Evolutionary conservation across 2,797 vertebrate genomes (phyloP).

Genomic region (Remorina albescens): DNA sequence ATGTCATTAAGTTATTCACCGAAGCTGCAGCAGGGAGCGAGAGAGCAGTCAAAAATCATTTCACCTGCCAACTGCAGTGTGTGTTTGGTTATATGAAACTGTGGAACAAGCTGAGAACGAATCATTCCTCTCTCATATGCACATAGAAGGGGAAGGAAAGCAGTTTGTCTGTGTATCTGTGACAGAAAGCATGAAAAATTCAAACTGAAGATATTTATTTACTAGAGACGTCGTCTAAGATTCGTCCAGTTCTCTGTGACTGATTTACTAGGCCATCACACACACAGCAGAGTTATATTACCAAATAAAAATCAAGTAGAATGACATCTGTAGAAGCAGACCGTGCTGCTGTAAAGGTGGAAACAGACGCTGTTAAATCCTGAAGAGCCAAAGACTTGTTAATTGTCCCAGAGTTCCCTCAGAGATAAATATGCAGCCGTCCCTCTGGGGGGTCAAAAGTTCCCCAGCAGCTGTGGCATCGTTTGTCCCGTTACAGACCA

Average conservation of each 20-base stretch:
- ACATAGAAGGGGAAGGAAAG: background rate
- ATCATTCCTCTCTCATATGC: background rate
- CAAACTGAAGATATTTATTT: background rate
- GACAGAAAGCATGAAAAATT: background rate
- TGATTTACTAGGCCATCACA: too few species aligned
- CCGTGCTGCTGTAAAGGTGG: too few species aligned
- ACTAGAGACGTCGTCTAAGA: background rate
- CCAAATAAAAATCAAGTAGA: too few species aligned
- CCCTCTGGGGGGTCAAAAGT: background rate
- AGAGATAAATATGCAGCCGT: too few species aligned
- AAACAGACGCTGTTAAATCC: too few species aligned
- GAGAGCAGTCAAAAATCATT: background rate
- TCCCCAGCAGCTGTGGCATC: conserved; percentile 21
- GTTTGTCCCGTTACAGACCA: conserved; percentile 22
- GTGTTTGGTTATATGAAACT: conserved; percentile 10
- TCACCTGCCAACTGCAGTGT: background rate
- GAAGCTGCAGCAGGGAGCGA: conserved; percentile 2
- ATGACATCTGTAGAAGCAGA: too few species aligned
- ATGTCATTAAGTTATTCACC: conserved; percentile 31
- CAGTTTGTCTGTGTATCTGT: background rate
- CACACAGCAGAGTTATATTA: too few species aligned
- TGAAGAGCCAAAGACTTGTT: too few species aligned
- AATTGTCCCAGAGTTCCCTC: too few species aligned
- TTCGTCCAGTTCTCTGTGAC: too few species aligned
- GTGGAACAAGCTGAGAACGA: conserved; percentile 5